A percentile compares a stretch with the other conserved stretches of the same genome.
Evolutionary conservation across 2,797 vertebrate genomes (phyloP).

Genomic region (Chrosomus eos): DNA sequence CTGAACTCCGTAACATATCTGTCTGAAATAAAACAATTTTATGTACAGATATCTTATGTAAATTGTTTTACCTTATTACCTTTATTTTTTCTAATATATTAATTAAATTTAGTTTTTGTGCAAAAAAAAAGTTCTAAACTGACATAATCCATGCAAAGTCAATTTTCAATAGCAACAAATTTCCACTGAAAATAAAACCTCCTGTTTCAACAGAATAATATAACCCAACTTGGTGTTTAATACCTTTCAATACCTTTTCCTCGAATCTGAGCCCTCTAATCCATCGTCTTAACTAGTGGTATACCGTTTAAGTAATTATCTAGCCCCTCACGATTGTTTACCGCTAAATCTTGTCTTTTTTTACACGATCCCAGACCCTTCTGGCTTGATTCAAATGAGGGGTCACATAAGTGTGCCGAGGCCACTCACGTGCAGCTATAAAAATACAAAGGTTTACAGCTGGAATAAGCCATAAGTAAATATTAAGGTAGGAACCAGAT

Average conservation of each 20-base stretch:
- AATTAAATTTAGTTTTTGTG: background rate
- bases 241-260: background rate
- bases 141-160: background rate
- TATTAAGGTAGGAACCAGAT: conserved; percentile 40
- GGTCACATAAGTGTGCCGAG: background rate
- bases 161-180: too few relatives aligned
- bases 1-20: background rate
- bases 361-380: background rate
- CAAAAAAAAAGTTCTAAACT: background rate
- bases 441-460: background rate
- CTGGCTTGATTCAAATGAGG: conserved; percentile 2
- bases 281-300: background rate
- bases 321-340: background rate
- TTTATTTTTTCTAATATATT: background rate
- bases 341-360: background rate
- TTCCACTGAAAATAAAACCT: background rate
- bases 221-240: background rate
- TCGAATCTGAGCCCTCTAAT: background rate
- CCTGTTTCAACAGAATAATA: background rate
- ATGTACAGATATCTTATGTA: background rate
- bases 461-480: conserved; percentile 22
- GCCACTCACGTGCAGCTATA: conserved; percentile 11
- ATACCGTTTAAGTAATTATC: background rate
- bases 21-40: background rate
- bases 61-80: background rate